Evolutionary conservation across 2,797 vertebrate species (phyloP).

Genomic region (Streptopelia turtur): DNA sequence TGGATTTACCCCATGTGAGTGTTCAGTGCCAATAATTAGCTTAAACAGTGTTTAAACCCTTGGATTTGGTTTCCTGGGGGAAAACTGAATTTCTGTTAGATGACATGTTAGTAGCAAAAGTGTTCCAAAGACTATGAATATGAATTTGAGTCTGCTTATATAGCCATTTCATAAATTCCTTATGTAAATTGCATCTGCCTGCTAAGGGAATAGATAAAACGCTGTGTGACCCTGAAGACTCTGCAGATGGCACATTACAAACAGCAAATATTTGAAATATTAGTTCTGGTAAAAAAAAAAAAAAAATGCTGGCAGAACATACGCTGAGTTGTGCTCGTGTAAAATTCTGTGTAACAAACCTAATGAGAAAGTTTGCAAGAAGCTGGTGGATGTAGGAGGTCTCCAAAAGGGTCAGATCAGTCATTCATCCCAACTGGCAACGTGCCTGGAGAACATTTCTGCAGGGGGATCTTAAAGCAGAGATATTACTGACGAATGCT

Average conservation of each 20-base stretch:
- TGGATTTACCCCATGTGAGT: background rate
- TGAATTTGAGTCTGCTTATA: background rate
- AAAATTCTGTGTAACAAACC: background rate
- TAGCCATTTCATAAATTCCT: background rate
- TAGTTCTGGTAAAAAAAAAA: background rate
- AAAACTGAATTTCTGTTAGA: background rate
- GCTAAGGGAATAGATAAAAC: background rate
- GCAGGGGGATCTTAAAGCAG: background rate
- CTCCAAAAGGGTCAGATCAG: background rate
- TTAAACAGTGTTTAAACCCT: background rate
- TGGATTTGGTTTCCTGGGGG: background rate
- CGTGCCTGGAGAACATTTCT: background rate
- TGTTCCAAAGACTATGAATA: background rate
- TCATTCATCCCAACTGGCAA: background rate
- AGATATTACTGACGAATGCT: fast-evolving
- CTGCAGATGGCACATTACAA: background rate
- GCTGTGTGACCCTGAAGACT: background rate
- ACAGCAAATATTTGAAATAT: background rate
- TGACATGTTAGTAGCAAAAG: background rate
- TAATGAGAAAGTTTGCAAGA: background rate
- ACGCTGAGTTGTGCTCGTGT: background rate
- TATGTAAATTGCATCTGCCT: background rate
- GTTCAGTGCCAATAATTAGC: background rate
- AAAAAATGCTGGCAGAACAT: background rate
- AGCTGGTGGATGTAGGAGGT: background rate